These are phyloP conservation scores for Tyto alba DNA, from an alignment of 2,113 vertebrate genomes.

Conservation along the genomic window DNA sequence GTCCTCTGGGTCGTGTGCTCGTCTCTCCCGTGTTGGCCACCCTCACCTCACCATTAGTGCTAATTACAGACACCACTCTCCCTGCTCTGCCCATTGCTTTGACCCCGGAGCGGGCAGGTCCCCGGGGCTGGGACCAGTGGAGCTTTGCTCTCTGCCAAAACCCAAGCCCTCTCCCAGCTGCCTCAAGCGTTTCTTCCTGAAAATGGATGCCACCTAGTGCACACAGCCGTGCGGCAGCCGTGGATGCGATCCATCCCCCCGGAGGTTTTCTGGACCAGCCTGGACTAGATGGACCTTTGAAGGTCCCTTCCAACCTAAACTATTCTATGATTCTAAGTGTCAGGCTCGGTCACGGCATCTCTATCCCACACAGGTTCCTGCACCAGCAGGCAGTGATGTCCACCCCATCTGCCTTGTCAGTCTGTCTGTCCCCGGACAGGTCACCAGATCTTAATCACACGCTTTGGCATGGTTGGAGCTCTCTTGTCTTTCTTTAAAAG, in stretches of 20 bases:
- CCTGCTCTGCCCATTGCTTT: not conserved
- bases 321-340: accelerated
- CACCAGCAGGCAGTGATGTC: not conserved
- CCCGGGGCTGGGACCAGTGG: not conserved
- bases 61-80: not conserved
- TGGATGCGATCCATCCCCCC: accelerated
- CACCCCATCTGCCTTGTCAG: accelerated
- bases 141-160: not conserved
- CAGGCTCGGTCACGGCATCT: not conserved
- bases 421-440: not conserved
- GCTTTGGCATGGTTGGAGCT: accelerated
- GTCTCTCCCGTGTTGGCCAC: not conserved
- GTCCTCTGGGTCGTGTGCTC: not conserved
- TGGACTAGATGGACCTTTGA: accelerated
- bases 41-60: not conserved
- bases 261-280: not conserved
- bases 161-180: not conserved
- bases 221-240: not conserved
- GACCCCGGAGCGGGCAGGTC: not conserved
- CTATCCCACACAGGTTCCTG: not conserved
- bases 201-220: conserved; percentile 19
- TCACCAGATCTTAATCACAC: accelerated
- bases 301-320: not conserved
- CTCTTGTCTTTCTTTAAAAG: not conserved
- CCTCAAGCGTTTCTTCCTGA: not conserved